Evolutionary conservation across 1,140 invertebrate genomes (phyloP), one percentile per base, ranked within the genome.

Genomic region (Musca domestica): DNA sequence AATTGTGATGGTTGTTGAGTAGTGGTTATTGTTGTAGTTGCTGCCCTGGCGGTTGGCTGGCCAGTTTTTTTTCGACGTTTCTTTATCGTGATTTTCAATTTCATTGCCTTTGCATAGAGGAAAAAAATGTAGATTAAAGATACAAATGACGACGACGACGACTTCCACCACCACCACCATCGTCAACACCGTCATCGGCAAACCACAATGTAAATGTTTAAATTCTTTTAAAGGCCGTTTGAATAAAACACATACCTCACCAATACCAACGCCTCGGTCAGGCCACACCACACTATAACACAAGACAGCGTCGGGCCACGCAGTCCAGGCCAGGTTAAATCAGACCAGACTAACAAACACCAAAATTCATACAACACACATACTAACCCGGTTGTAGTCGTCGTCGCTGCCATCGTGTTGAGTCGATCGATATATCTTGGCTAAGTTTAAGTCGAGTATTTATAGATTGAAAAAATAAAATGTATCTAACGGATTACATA

Each of bases 171-270:
- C 10, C 51, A 23, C 51, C 51, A 52, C 15, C 51, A 14, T 14
- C 51, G 17, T 14, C 15, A n/a, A 3, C 51, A 9, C 15, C 51
- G 12, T 20, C 51, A 52, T 6, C 51, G 30, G 20, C 41, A 65
- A 65, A 65, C 51, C 41, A 49, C 22, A 23, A 34, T 61, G 56
- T 30, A 48, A 65, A 51, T 51, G 64, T 51, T 65, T 65, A 46
- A 48, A 65, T 65, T 65, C 64, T 51, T 65, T 65, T 65, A 65
- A 65, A 65, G 64, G 64, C 64, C 64, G 64, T 65, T 65, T 65
- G 64, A 48, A 51, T 48, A 47, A 17, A 41, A 23, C 51, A 22
- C 51, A 52, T 14, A 12, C 51, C 51, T 20, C 15, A 9, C 51
- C 34, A 12, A 41, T 2, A 41, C 5, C 34, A 41, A n/a, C n/a